Evolutionary conservation across 2,113 vertebrate genomes (phyloP), one percentile per base, ranked within the genome.

Genomic region (Chionodraco myersi): DNA sequence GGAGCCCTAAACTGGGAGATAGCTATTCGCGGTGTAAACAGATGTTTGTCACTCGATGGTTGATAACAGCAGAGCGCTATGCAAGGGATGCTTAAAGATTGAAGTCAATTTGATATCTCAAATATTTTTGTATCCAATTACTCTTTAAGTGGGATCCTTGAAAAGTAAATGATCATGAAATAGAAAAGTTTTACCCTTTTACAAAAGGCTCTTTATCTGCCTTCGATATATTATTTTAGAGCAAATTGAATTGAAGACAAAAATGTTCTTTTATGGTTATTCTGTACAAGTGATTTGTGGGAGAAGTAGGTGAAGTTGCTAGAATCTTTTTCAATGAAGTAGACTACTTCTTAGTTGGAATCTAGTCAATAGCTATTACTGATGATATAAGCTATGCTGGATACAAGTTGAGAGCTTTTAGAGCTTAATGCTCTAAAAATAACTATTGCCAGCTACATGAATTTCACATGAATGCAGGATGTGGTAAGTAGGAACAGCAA

Each of bases 391-490:
- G 72, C 64, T 30, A 30, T 12, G 62, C 10, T 41, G 16, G 3
- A 34, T 4, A 10, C 56, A 26, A 48, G 45, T 49, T 14, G 23
- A 52, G 6, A 58, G 47, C 52, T 61, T 53, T 49, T 7, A 60
- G 10, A 34, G 54, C 21, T 34, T 53, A 61, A 62, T 18, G 54
- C 53, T 66, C 52, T 81, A 78, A 84, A 89, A 84, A 79, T 60
- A 82, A 79, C 65, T 66, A 18, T 48, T 67, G 48, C 44, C 36
- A 12, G 5, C 5, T 16, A 36, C 49, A 73, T 62, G 41, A 61
- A 58, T 61, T 68, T 77, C 63, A 66, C 57, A 83, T 47, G 52
- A 75, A 63, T 2, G 7, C 54, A 77, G 63, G 67, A 77, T 57
- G 30, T 52, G 49, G 30, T 45, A 78, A 61, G 47, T 23, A 62